Evolutionary conservation across 2,797 vertebrate genomes (phyloP).

Genomic region (Pelobates cultripes): DNA sequence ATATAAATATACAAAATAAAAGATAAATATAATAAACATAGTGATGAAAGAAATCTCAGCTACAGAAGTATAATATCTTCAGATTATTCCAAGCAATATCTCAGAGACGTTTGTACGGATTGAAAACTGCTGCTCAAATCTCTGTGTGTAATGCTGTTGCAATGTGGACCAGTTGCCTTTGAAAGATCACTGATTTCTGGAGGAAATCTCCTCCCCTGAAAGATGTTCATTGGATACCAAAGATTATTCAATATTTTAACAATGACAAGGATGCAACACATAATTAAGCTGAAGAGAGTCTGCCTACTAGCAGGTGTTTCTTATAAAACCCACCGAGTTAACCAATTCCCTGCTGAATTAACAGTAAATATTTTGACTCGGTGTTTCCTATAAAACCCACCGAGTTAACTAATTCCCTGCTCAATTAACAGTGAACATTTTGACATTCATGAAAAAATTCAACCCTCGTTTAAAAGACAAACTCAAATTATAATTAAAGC

Average conservation of each 20-base stretch:
- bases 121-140: conserved; percentile 19
- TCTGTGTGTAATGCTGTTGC: conserved; percentile 32
- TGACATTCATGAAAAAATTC: too few species aligned
- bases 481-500: too few species aligned
- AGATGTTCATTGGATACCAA: conserved; percentile 37
- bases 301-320: background rate
- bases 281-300: background rate
- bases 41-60: background rate
- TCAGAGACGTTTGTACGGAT: conserved; percentile 1
- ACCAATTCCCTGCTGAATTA: background rate
- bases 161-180: conserved; percentile 46
- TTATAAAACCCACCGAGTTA: background rate
- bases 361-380: too few species aligned
- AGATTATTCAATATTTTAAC: conserved; percentile 34
- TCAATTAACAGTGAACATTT: too few species aligned
- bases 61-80: background rate
- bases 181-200: conserved; percentile 31
- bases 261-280: conserved; percentile 22
- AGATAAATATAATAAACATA: background rate
- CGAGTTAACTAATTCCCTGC: background rate
- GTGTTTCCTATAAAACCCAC: too few species aligned
- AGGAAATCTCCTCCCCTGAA: conserved; percentile 42
- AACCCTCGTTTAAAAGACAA: too few species aligned
- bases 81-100: conserved; percentile 19
- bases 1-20: background rate